These are phyloP conservation scores for Acleris sparsana DNA, from an alignment of 2,888 invertebrate species.

Conservation along the genomic window DNA sequence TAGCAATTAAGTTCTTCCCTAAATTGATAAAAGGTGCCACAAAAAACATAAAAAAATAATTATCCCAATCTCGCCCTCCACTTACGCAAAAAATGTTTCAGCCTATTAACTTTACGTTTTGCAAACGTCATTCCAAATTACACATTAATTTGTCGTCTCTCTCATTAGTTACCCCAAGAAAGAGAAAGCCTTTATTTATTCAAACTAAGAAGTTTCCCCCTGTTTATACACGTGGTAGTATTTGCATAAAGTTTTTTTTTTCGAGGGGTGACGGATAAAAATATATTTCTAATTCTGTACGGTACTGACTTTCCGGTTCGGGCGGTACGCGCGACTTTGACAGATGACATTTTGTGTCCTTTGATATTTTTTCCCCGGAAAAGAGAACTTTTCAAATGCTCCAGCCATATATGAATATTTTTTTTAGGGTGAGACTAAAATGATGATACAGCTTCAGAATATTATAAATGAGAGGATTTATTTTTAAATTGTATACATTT, in stretches of 20 bases:
- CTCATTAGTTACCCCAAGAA: conserved; percentile 43
- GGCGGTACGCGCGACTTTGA: conserved; percentile 67
- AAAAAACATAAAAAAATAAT: conserved; percentile 10
- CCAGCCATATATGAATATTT: not conserved
- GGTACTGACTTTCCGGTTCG: conserved; percentile 70
- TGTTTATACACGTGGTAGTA: conserved; percentile 80
- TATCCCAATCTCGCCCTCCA: not conserved
- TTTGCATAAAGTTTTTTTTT: conserved; percentile 80
- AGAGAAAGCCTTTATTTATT: conserved; percentile 37
- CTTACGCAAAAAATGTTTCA: conserved; percentile 18
- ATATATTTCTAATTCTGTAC: conserved; percentile 82
- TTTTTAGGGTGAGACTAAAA: no score
- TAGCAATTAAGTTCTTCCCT: not conserved
- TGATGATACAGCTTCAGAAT: no score
- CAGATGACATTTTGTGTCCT: conserved; percentile 69
- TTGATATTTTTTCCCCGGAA: conserved; percentile 63
- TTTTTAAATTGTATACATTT: no score
- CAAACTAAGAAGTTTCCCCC: conserved; percentile 54
- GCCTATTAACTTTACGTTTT: conserved; percentile 38
- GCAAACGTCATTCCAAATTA: conserved; percentile 40
- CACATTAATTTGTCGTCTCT: conserved; percentile 45
- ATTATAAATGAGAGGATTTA: no score
- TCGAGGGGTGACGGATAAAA: conserved; percentile 74
- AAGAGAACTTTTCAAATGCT: conserved; percentile 17
- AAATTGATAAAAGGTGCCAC: not conserved